Evolutionary conservation across 2,113 vertebrate genomes (phyloP).

Genomic region (Muntiacus muntjak): DNA sequence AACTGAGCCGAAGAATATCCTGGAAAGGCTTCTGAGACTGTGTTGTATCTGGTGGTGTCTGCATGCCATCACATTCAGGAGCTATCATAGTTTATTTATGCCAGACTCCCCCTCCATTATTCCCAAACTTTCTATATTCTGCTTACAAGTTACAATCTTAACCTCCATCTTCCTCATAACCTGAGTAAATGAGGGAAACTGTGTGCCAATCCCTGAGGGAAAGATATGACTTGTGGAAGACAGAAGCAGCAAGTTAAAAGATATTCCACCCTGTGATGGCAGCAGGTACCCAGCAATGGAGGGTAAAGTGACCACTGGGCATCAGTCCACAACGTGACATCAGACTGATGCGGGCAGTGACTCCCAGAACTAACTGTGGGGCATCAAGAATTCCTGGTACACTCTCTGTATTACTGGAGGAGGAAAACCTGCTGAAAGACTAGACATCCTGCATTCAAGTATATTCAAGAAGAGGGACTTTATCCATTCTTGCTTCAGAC

Average conservation of each 20-base stretch:
- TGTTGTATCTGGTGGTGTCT: not conserved
- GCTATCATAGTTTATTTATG: not conserved
- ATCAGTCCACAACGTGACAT: not conserved
- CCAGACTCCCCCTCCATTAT: not conserved
- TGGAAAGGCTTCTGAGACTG: not conserved
- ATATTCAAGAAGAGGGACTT: not conserved
- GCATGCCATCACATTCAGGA: not conserved
- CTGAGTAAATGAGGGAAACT: not conserved
- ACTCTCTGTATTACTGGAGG: not conserved
- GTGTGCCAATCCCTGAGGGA: not conserved
- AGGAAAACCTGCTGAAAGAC: not conserved
- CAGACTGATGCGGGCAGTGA: not conserved
- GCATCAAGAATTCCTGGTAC: not conserved
- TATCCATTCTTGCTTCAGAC: not conserved
- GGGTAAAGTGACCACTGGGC: not conserved
- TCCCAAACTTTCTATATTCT: not conserved
- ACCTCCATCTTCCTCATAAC: not conserved
- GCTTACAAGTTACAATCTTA: not conserved
- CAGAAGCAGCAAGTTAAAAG: not conserved
- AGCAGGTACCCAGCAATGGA: not conserved
- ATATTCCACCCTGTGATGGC: not conserved
- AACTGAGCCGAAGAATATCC: accelerated
- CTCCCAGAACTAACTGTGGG: not conserved
- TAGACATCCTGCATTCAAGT: not conserved
- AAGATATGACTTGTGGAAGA: not conserved